Evolutionary conservation across 2,888 invertebrate genomes (phyloP).

Genomic region (Sisyra nigra): DNA sequence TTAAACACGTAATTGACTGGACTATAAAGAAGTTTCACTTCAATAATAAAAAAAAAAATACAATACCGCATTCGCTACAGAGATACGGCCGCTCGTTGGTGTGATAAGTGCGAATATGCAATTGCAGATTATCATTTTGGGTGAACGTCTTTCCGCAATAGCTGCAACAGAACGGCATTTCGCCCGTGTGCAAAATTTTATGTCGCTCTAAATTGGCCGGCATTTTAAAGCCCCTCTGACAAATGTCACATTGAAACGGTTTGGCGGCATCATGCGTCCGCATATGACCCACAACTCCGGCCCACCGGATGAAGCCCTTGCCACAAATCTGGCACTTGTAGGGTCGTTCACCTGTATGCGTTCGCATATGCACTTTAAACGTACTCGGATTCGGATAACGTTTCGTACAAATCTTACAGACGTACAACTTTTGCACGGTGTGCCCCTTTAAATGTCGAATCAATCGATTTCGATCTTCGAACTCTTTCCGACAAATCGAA

Average conservation of each 20-base stretch:
- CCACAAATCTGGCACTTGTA: constrained; percentile 24
- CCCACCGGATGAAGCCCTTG: constrained; percentile 25
- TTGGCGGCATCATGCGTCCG: constrained; percentile 22
- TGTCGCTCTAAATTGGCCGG: constrained; percentile 24
- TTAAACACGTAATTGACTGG: no score
- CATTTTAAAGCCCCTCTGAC: constrained; percentile 23
- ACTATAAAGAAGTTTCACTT: no score
- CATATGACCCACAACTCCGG: constrained; percentile 24
- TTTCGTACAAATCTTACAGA: constrained; percentile 26
- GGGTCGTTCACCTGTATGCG: constrained; percentile 30
- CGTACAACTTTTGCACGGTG: constrained; percentile 23
- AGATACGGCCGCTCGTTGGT: constrained; percentile 24
- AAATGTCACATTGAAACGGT: constrained; percentile 23
- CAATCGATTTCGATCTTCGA: constrained; percentile 21
- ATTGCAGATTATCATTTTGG: constrained; percentile 23
- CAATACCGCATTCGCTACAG: constrained; percentile 24
- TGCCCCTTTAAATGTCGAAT: constrained; percentile 25
- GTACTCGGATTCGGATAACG: constrained; percentile 26
- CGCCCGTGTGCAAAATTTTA: constrained; percentile 22
- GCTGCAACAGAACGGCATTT: constrained; percentile 22
- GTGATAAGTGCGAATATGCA: constrained; percentile 24
- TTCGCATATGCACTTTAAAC: constrained; percentile 40
- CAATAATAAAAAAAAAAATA: no score
- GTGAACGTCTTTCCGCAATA: constrained; percentile 25
- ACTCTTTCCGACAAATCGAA: constrained; percentile 23